Percentiles rank a stretch among this genome's conserved stretches.
phyloP scores from a whole-genome alignment of 2,888 invertebrate species.

The Drosophila picticornis region DNA sequence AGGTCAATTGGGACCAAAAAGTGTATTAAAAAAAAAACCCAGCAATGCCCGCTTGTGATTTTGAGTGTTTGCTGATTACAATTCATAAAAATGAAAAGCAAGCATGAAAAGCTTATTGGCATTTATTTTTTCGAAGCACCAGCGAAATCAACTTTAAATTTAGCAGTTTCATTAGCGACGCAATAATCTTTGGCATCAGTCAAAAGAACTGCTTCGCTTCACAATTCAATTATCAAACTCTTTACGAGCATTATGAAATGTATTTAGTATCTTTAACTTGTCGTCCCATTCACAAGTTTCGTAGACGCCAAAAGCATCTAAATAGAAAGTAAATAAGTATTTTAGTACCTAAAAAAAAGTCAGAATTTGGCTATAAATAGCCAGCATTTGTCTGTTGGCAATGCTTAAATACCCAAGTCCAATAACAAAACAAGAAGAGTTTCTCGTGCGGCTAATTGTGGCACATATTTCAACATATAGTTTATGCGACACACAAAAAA shows the following conservation, averaged over 20 bases:
- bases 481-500: slow-evolving; percentile 1
- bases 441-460: slow-evolving; percentile 24
- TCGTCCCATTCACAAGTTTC: slow-evolving; percentile 32
- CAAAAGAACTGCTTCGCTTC: slow-evolving; percentile 33
- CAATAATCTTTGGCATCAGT: slow-evolving; percentile 33
- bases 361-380: slow-evolving; percentile 53
- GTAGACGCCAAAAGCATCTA: neutral
- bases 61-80: slow-evolving; percentile 28
- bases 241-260: slow-evolving; percentile 16
- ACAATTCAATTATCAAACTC: slow-evolving; percentile 55
- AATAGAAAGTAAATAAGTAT: slow-evolving; percentile 7
- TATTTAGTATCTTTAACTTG: neutral
- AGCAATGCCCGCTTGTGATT: slow-evolving; percentile 35
- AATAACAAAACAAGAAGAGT: slow-evolving; percentile 30
- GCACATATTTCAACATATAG: slow-evolving; percentile 22
- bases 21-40: neutral
- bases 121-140: slow-evolving; percentile 12
- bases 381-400: slow-evolving; percentile 20
- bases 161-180: slow-evolving; percentile 36
- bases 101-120: slow-evolving; percentile 9
- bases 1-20: slow-evolving; percentile 62
- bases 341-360: slow-evolving; percentile 1
- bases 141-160: slow-evolving; percentile 4
- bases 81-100: neutral
- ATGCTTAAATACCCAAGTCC: slow-evolving; percentile 9